Base-by-base conservation (phyloP, 2,888 invertebrate genomes). In the Ethmia dodecea region DNA sequence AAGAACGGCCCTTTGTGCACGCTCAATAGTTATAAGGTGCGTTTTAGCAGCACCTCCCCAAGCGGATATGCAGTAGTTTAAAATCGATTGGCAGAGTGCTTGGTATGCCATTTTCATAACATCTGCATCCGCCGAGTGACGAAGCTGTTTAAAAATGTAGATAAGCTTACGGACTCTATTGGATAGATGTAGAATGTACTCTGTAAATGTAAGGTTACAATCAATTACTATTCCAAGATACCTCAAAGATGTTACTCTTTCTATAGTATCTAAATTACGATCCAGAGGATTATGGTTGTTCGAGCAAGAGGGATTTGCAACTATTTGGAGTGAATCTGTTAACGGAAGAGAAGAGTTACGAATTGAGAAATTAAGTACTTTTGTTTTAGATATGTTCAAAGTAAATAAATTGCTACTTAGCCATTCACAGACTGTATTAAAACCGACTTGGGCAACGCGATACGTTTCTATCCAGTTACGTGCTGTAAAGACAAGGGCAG, bases 1-100 rank as follows among this genome's bases (percentile, higher is more conserved):
- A 3, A 29, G 16, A 3, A 29, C 11, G 8, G 29, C 31, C 13
- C 31, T 29, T 16, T 30, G 31, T 12, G 20, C 31, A n/a, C 31
- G 5, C 12, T 31, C 22, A 6, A 31, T 5, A 5, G 3, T 11
- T 13, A 31, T 5, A 2, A 43, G 3, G 13, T 13, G 1, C n/a
- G 20, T 31, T 31, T 43, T 43, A n/a, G 37, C 31, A 8, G 41
- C 13, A 1, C 40, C 43, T n/a, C 46, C 46, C 49, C 49, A 49
- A 2, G 33, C 27, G 1, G 37, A 28, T 5, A 47, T 39, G 11
- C 49, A 47, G 25, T 49, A 47, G 2, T 31, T 34, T 5, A 49
- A 16, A 13, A 46, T 15, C 3, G 49, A 46, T 18, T 45, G 42
- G 18, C 42, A 37, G 6, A 49, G 13, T 1, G 46, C 42, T 12